Percentiles rank a stretch among this genome's conserved stretches.
phyloP scores from a whole-genome alignment of 2,113 vertebrate species.

The Rhabdornis inornatus region DNA sequence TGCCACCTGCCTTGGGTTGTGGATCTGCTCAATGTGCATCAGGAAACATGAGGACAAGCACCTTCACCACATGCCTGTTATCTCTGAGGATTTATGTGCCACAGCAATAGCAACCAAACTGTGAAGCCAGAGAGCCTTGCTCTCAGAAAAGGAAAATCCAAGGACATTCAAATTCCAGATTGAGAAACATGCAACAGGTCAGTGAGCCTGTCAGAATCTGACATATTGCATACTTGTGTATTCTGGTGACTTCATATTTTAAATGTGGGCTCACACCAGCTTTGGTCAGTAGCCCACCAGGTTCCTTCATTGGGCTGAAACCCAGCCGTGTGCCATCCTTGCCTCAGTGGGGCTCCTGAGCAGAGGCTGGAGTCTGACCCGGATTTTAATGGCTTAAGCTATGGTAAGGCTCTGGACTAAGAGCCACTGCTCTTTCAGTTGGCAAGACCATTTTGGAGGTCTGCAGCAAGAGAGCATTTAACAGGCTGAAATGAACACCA shows the following conservation, averaged over 20 bases:
- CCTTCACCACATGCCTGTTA: background rate
- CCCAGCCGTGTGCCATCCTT: background rate
- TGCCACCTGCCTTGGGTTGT: background rate
- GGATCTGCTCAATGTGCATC: background rate
- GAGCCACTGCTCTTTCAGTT: background rate
- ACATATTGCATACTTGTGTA: background rate
- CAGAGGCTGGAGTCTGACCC: background rate
- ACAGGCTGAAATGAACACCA: constrained; percentile 38
- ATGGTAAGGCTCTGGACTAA: background rate
- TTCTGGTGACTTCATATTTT: background rate
- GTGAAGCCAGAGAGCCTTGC: background rate
- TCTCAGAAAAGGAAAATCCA: background rate
- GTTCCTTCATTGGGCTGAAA: background rate
- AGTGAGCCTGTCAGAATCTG: background rate
- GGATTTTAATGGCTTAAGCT: background rate
- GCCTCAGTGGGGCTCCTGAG: background rate
- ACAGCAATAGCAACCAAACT: background rate
- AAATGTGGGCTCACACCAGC: background rate
- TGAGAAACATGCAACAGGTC: background rate
- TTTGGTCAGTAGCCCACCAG: background rate
- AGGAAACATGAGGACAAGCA: background rate
- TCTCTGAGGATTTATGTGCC: background rate
- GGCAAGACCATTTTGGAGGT: constrained; percentile 22
- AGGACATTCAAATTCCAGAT: background rate
- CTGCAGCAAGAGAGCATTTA: constrained; percentile 28